Evolutionary conservation across 2,113 vertebrate genomes (phyloP), one percentile per base, ranked within the genome.

Genomic region (Eleginops maclovinus): DNA sequence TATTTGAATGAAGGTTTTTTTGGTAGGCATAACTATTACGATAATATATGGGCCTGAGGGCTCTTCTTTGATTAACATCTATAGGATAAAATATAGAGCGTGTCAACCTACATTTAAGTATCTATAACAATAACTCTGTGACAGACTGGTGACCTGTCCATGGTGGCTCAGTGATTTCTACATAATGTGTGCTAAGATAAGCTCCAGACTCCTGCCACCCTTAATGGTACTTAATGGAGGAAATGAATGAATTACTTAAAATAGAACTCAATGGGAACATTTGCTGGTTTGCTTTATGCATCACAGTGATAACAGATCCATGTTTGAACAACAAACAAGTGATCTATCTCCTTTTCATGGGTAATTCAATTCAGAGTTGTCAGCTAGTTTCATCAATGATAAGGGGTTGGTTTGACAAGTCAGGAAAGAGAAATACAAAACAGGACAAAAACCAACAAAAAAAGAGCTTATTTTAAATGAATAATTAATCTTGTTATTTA

Each of bases 191-290:
- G 17, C n/a, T 28, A 21, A 5, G n/a, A 66, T 13, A n/a, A 1
- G 21, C 24, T 47, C 21, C 64, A 68, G 72, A 66, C 24, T 62
- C 14, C 13, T 81, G 50, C 15, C 54, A 66, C 22, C 22, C 40
- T 31, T 76, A 55, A 70, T 62, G 10, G 22, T 7, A 67, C 53
- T 62, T 53, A 26, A 59, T 71, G 16, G 63, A 70, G 53, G 61
- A 83, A 88, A 80, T 60, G 2, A 77, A 77, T 54, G 44, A 26
- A 65, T 36, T 3, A 51, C 73, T 70, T 70, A 63, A 75, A 75
- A 82, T 82, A 82, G 61, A 79, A 26, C 24, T 28, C 73, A 26
- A 58, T n/a, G 44, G 51, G 36, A 76, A 60, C 69, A 80, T 80
- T 77, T 81, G 76, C 73, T 75, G 50, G 4, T 82, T 80, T 80